Evolutionary conservation across 2,113 vertebrate genomes (phyloP).

Genomic region (Chrysochloris asiatica): DNA sequence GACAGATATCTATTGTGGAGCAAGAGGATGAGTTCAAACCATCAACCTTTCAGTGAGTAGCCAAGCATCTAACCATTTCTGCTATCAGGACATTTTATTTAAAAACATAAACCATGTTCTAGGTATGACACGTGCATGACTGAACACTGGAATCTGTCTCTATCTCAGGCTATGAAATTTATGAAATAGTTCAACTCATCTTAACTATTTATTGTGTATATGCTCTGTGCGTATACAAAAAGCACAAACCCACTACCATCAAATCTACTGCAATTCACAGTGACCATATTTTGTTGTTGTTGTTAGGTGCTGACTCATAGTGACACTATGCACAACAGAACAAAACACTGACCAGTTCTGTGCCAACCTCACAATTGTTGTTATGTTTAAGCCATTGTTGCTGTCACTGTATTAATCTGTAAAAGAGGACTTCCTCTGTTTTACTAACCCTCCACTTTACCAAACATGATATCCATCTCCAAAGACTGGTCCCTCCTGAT

Average conservation of each 20-base stretch:
- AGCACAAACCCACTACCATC: not conserved
- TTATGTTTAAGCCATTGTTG: too few relatives aligned
- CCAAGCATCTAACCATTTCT: not conserved
- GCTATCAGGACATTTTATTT: not conserved
- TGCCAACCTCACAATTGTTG: too few relatives aligned
- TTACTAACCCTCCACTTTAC: too few relatives aligned
- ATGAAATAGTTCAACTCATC: conserved; percentile 5
- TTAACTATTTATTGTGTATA: not conserved
- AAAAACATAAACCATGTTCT: conserved; percentile 27
- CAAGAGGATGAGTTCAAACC: not conserved
- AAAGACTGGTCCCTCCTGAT: too few relatives aligned
- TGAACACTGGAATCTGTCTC: conserved; percentile 24
- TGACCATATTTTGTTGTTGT: too few relatives aligned
- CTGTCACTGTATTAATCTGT: too few relatives aligned
- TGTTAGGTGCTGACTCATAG: too few relatives aligned
- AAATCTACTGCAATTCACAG: not conserved
- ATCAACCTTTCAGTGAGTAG: not conserved
- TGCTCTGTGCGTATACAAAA: not conserved
- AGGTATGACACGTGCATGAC: not conserved
- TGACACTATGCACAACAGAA: too few relatives aligned
- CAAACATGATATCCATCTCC: too few relatives aligned
- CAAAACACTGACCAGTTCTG: too few relatives aligned
- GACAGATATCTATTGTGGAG: not conserved
- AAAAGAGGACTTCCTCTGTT: too few relatives aligned
- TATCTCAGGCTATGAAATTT: not conserved